Conservation (phyloP, 2,888 invertebrate genomes). For the Cactoblastis cactorum region DNA sequence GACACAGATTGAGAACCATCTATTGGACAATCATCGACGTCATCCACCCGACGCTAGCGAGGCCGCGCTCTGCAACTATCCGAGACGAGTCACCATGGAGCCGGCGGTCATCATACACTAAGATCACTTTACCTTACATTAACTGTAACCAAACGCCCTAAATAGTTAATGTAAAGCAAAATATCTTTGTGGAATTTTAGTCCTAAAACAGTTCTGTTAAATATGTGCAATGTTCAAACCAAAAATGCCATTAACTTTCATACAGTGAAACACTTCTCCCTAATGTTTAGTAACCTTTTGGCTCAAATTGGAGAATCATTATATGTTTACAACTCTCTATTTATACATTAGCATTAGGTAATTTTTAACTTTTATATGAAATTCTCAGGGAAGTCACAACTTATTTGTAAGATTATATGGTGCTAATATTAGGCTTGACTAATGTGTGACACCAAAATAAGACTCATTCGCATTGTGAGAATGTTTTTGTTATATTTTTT, state of each 20-base stretch:
- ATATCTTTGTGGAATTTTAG: slow-evolving; percentile 62
- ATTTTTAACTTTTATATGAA: slow-evolving; percentile 77
- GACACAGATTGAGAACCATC: slow-evolving; percentile 49
- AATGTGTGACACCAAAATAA: slow-evolving; percentile 77
- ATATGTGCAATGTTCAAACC: slow-evolving; percentile 78
- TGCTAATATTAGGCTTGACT: slow-evolving; percentile 77
- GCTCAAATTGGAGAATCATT: slow-evolving; percentile 75
- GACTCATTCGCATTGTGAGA: slow-evolving; percentile 73
- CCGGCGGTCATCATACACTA: slow-evolving; percentile 44
- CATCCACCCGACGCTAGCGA: slow-evolving; percentile 39
- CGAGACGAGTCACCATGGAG: slow-evolving; percentile 38
- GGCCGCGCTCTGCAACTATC: slow-evolving; percentile 38
- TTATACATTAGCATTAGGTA: slow-evolving; percentile 77
- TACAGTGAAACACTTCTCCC: slow-evolving; percentile 60
- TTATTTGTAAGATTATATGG: slow-evolving; percentile 76
- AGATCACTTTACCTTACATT: slow-evolving; percentile 65
- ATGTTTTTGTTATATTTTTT: slow-evolving; percentile 75
- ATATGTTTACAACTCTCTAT: slow-evolving; percentile 67
- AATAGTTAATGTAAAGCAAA: slow-evolving; percentile 58
- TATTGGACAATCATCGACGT: slow-evolving; percentile 48
- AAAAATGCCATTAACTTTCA: slow-evolving; percentile 75
- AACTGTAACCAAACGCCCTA: slow-evolving; percentile 56
- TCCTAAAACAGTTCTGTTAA: slow-evolving; percentile 63
- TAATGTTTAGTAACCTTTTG: slow-evolving; percentile 58
- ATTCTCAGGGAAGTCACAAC: slow-evolving; percentile 77